Base-by-base conservation (phyloP, 1,140 invertebrate species). In the Drosophila pseudoananassae region DNA sequence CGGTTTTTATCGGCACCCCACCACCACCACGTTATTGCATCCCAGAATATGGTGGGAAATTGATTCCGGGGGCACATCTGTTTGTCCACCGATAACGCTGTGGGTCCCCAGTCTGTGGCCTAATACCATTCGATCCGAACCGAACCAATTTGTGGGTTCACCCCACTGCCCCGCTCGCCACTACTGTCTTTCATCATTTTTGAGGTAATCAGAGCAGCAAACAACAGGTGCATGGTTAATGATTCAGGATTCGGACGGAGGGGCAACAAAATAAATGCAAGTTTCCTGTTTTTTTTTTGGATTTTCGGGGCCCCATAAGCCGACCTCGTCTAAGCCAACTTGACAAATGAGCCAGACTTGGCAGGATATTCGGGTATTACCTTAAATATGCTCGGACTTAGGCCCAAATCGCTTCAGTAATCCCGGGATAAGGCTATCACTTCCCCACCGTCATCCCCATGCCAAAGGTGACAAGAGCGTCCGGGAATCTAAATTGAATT, bases 21-120 rank as follows among this genome's bases (percentile, higher is more conserved):
- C 10, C 33, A 27, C 9, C 31, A 10, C 31, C 8, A 9, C 8
- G 7, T 33, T 33, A 33, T 33, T 33, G 31, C 33, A 36, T 36
- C 10, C 10, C 10, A 10, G 12, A 36, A 36, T 36, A 43, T 54
- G 50, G 58, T 84, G 80, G 80, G 80, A 84, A 84, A 84, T 82
- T 78, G 71, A 72, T 78, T 82, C 46, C 53, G 66, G 61, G 45
- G 58, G 25, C 36, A 72, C 80, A 84, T 84, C 70, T 84, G 80
- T 55, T 68, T 14, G 15, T 25, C 25, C 10, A 6, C 12, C 49
- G 78, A 80, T 81, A 81, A 79, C 17, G 14, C 0, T 8, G 6
- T n/a, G 15, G 40, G 4, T 14, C 38, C 1, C n/a, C 23, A 23
- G 23, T 47, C 10, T 15, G 14, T 4, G 40, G 14, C 47, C 47